Percentiles rank a stretch among this genome's conserved stretches.
These are phyloP conservation scores for Ivindomyrus marchei DNA, from an alignment of 2,113 vertebrate genomes.

Conservation along the genomic window DNA sequence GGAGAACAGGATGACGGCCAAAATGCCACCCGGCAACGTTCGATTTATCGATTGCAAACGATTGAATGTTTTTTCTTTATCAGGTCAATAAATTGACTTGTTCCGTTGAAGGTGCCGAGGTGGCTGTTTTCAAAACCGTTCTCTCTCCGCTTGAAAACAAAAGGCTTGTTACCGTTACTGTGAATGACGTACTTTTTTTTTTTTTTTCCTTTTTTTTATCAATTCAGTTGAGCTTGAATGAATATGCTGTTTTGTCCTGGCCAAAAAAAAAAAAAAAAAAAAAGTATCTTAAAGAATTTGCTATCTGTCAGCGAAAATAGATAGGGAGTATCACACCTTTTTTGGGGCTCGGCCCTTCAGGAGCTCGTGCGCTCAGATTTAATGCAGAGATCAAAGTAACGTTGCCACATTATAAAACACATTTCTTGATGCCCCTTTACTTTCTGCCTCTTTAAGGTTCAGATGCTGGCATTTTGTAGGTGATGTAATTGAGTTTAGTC, in stretches of 20 bases:
- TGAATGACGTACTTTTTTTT: conserved; percentile 22
- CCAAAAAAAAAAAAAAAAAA: neutral
- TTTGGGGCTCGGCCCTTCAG: conserved; percentile 15
- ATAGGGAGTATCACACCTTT: neutral
- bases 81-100: conserved; percentile 44
- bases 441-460: neutral
- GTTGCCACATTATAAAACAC: conserved; percentile 17
- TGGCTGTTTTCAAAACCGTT: conserved; percentile 1
- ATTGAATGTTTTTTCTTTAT: conserved; percentile 45
- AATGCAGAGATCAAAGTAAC: conserved; percentile 8
- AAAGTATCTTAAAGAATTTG: neutral
- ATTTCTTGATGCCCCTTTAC: neutral
- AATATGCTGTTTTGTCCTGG: conserved; percentile 9
- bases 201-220: neutral
- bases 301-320: neutral
- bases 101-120: conserved; percentile 18
- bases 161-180: neutral
- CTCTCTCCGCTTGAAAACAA: neutral
- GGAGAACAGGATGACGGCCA: conserved; percentile 10
- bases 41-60: conserved; percentile 45
- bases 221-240: neutral
- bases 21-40: conserved; percentile 40
- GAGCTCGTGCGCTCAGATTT: conserved; percentile 27
- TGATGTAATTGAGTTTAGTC: neutral
- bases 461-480: neutral